Evolutionary conservation across 2,797 vertebrate species (phyloP).

Genomic region (Acrossocheilus wenchowensis): DNA sequence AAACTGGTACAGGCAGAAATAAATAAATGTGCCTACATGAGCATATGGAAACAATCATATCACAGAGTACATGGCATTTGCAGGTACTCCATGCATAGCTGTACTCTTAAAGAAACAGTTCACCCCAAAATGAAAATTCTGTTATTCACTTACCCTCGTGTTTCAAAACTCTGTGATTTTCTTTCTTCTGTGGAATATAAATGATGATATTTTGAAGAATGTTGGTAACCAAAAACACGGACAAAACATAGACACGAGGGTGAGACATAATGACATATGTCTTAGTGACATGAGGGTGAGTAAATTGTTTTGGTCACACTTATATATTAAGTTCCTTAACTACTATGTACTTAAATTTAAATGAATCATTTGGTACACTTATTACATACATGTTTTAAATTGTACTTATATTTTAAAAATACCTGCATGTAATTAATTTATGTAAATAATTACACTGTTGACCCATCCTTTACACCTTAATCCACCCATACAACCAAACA

Average conservation of each 20-base stretch:
- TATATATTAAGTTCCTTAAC: too few relatives aligned
- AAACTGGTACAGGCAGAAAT: slow-evolving; percentile 20
- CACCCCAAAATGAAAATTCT: not conserved
- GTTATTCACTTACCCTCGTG: not conserved
- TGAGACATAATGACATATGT: not conserved
- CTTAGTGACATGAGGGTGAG: not conserved
- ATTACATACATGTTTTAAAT: too few relatives aligned
- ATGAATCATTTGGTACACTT: too few relatives aligned
- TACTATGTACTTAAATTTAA: too few relatives aligned
- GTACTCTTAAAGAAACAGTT: not conserved
- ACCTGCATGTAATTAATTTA: too few relatives aligned
- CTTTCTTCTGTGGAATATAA: not conserved
- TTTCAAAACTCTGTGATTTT: not conserved
- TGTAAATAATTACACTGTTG: too few relatives aligned
- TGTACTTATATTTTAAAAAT: too few relatives aligned
- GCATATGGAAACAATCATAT: not conserved
- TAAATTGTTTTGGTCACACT: not conserved
- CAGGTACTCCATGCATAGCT: not conserved
- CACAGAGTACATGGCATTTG: not conserved
- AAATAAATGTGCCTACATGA: slow-evolving; percentile 1
- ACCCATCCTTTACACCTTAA: too few relatives aligned
- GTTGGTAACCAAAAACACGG: not conserved
- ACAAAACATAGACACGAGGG: not conserved
- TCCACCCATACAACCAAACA: too few relatives aligned
- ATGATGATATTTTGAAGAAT: not conserved